Conservation (phyloP, 2,797 vertebrate genomes). For the Ceyx erithaca region DNA sequence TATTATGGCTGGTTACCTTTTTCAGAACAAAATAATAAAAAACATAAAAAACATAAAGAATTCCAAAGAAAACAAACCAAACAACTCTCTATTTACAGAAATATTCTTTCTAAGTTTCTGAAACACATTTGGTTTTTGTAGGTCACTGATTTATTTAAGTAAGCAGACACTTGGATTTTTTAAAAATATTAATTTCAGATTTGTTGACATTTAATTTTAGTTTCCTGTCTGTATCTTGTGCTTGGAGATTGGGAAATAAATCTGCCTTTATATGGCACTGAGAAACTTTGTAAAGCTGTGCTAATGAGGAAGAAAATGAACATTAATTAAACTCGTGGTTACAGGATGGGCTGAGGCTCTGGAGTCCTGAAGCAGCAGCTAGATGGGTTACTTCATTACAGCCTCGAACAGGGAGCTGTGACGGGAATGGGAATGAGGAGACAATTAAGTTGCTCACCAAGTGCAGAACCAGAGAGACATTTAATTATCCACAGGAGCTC, state of each 20-base stretch:
- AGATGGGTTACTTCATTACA: constrained; percentile 51
- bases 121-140: background rate
- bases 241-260: background rate
- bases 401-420: constrained; percentile 60
- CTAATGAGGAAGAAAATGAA: constrained; percentile 69
- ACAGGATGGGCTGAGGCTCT: constrained; percentile 30
- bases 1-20: background rate
- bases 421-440: constrained; percentile 68
- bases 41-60: background rate
- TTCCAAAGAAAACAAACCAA: too few species aligned
- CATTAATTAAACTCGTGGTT: constrained; percentile 47
- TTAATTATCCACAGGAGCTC: constrained; percentile 65
- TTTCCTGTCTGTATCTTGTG: background rate
- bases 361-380: constrained; percentile 31
- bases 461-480: constrained; percentile 40
- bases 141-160: background rate
- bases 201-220: constrained; percentile 23
- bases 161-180: background rate
- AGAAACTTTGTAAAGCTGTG: constrained; percentile 38
- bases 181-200: background rate
- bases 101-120: background rate
- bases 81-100: background rate
- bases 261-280: constrained; percentile 12
- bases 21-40: background rate
- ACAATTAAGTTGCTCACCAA: constrained; percentile 66